Evolutionary conservation across 1,140 invertebrate genomes (phyloP).

Genomic region (Gryon sp.): DNA sequence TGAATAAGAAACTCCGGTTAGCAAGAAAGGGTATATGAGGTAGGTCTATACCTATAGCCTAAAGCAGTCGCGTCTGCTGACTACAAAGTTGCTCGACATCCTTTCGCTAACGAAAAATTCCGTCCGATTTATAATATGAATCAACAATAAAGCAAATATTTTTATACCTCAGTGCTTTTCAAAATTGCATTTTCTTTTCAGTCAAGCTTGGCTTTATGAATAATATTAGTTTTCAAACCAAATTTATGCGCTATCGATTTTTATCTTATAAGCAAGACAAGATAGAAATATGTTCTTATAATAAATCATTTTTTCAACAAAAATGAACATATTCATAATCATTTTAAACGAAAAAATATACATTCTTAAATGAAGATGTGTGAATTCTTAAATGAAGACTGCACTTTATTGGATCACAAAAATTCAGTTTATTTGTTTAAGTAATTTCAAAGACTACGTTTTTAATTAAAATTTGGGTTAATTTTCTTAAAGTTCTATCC

Average conservation of each 20-base stretch:
- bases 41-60: constrained; percentile 40
- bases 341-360: too few relatives aligned
- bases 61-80: constrained; percentile 36
- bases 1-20: constrained; percentile 41
- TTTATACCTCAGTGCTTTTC: constrained; percentile 39
- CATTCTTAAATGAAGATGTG: too few relatives aligned
- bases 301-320: constrained; percentile 10
- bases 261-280: not conserved
- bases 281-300: constrained; percentile 14
- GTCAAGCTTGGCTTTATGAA: constrained; percentile 27
- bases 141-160: constrained; percentile 55
- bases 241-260: constrained; percentile 37
- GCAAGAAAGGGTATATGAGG: constrained; percentile 47
- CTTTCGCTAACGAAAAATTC: constrained; percentile 52
- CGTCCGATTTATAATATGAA: constrained; percentile 40
- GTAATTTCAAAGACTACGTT: too few relatives aligned
- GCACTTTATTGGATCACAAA: too few relatives aligned
- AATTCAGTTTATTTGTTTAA: too few relatives aligned
- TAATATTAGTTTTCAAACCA: constrained; percentile 45
- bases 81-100: constrained; percentile 52
- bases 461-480: too few relatives aligned
- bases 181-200: constrained; percentile 49
- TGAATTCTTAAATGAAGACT: too few relatives aligned
- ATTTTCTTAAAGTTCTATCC: constrained; percentile 19
- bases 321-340: too few relatives aligned